Evolutionary conservation across 1,140 invertebrate genomes (phyloP).

Genomic region (Cydia strobilella): DNA sequence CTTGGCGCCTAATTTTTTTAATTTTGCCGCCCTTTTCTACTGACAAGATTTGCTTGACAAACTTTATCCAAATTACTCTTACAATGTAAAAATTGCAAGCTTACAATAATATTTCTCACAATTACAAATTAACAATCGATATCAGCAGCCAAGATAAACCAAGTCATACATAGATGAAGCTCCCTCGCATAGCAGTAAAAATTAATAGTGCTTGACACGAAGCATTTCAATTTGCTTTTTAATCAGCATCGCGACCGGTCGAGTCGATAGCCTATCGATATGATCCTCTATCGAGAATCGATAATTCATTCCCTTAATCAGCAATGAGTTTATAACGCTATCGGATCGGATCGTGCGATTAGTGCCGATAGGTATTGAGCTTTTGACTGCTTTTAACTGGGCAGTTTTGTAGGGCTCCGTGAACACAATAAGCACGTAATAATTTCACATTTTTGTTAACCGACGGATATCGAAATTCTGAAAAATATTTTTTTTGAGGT

Average conservation of each 20-base stretch:
- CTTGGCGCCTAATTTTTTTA: too few relatives aligned
- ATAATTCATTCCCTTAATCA: slow-evolving; percentile 32
- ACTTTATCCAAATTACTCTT: too few relatives aligned
- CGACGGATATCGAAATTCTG: too few relatives aligned
- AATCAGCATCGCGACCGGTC: slow-evolving; percentile 47
- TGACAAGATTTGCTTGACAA: too few relatives aligned
- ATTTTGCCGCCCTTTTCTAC: too few relatives aligned
- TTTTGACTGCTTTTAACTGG: neutral
- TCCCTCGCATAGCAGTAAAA: slow-evolving; percentile 57
- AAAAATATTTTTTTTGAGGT: too few relatives aligned
- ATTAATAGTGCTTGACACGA: slow-evolving; percentile 60
- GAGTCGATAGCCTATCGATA: slow-evolving; percentile 5
- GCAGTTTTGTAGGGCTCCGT: neutral
- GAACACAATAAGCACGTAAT: too few relatives aligned
- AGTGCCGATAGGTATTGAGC: neutral
- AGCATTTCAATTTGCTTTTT: slow-evolving; percentile 64
- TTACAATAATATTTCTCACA: slow-evolving; percentile 48
- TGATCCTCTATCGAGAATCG: slow-evolving; percentile 32
- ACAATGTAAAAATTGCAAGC: neutral
- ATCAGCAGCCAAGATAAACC: slow-evolving; percentile 57
- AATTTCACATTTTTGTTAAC: too few relatives aligned
- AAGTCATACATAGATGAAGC: slow-evolving; percentile 49
- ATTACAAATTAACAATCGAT: slow-evolving; percentile 44
- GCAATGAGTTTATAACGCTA: neutral
- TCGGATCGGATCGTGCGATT: slow-evolving; percentile 10